These are phyloP conservation scores for Sinopyrophorus schimmeli DNA, from an alignment of 2,888 invertebrate genomes.

Conservation along the genomic window DNA sequence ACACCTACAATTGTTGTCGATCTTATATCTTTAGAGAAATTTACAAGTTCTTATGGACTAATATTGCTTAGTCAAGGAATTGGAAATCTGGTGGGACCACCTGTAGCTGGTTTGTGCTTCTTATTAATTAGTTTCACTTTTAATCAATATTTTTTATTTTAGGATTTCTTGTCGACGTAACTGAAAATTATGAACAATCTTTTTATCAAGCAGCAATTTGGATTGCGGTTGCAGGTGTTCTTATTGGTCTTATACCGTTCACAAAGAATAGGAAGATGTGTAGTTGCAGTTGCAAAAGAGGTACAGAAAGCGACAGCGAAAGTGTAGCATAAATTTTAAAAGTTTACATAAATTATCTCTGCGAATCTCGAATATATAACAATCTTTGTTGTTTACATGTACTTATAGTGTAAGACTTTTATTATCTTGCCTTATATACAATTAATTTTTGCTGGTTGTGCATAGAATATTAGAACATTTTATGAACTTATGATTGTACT, in stretches of 20 bases:
- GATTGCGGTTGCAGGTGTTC: conserved; percentile 76
- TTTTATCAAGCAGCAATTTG: conserved; percentile 82
- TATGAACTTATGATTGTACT: no score
- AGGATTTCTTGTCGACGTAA: conserved; percentile 67
- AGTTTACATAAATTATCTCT: no score
- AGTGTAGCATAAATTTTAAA: conserved; percentile 18
- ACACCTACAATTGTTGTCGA: conserved; percentile 89
- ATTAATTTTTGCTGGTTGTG: no score
- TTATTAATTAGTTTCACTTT: background rate
- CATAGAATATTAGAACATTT: no score
- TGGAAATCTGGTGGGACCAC: conserved; percentile 90
- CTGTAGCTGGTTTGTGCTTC: conserved; percentile 80
- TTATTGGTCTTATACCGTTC: conserved; percentile 68
- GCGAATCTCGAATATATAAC: no score
- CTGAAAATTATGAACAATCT: conserved; percentile 74
- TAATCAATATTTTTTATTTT: conserved; percentile 34
- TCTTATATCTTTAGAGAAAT: conserved; percentile 85
- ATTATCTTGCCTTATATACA: no score
- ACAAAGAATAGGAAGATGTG: conserved; percentile 64
- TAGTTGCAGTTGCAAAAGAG: conserved; percentile 18
- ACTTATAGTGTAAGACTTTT: no score
- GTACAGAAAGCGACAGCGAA: conserved; percentile 4
- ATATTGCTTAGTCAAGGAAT: conserved; percentile 88
- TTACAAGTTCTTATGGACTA: conserved; percentile 91
- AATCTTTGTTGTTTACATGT: no score